Evolutionary conservation across 2,888 invertebrate genomes (phyloP), one percentile per base, ranked within the genome.

Genomic region (Phengaris alcon): DNA sequence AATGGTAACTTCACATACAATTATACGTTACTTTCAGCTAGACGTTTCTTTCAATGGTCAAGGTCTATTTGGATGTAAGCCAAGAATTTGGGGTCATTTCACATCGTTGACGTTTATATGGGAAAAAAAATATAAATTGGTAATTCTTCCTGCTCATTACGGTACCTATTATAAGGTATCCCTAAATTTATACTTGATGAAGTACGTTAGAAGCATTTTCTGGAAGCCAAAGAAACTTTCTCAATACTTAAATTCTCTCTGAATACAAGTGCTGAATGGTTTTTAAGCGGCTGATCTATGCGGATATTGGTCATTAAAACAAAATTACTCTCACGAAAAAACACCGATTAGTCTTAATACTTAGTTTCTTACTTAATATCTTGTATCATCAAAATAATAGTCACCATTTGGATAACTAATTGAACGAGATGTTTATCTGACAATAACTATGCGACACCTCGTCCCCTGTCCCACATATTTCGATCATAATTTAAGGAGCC

Each of bases 371-470:
- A 35, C 35, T 64, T 64, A 64, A 64, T 64, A 44, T 44, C 64
- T 64, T 64, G 35, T 64, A 44, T 6, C 12, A 64, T 44, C 64
- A 64, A 35, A 64, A 64, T 64, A 12, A 64, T 64, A 44, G 64
- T 44, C 6, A 35, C 13, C 64, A 64, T 64, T 64, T 44, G 35
- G 35, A 44, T 64, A 64, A 64, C 64, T 44, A 64, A 64, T 64
- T 64, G 64, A 35, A 35, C 12, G 64, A 64, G 64, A 64, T 64
- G 35, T 64, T 64, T 35, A 64, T 64, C 64, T 35, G 64, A 64
- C 64, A 64, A 64, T 64, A 64, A 64, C 64, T 64, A 64, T 35
- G 64, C 64, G 64, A 64, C 64, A 64, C 64, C 64, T 64, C 64
- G 35, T 64, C 64, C 64, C 35, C 6, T 15, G 64, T 64, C 64